Percentiles rank a stretch among this genome's conserved stretches.
Conservation (phyloP, 2,113 vertebrate genomes). For the Oceanites oceanicus region DNA sequence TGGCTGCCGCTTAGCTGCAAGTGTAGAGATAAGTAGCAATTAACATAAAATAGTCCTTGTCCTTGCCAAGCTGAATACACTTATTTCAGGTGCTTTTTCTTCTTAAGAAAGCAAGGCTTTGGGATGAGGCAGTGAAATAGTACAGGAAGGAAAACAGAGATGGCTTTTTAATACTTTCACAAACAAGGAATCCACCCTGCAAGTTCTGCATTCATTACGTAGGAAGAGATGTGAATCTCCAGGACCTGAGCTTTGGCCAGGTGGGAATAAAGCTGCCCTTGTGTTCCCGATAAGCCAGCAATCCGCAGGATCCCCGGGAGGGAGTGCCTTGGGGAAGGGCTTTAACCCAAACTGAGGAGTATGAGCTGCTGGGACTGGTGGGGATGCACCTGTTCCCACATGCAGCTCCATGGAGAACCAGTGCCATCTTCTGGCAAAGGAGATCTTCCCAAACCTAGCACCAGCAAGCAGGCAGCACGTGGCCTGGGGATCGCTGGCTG, state of each 20-base stretch:
- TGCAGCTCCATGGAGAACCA: neutral
- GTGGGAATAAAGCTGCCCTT: neutral
- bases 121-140: neutral
- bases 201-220: rapidly evolving
- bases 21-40: neutral
- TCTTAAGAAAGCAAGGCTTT: neutral
- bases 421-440: constrained; percentile 25
- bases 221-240: neutral
- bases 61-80: neutral
- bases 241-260: neutral
- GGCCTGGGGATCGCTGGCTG: rapidly evolving
- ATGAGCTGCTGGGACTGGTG: rapidly evolving
- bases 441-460: neutral
- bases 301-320: rapidly evolving
- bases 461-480: neutral
- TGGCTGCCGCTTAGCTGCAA: neutral
- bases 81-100: neutral
- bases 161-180: rapidly evolving
- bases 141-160: neutral
- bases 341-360: neutral
- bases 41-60: neutral
- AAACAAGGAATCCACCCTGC: neutral
- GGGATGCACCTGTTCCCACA: neutral
- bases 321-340: neutral
- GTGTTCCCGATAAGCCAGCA: neutral